Evolutionary conservation across 2,113 vertebrate genomes (phyloP), one percentile per base, ranked within the genome.

Genomic region (Platichthys stellatus): DNA sequence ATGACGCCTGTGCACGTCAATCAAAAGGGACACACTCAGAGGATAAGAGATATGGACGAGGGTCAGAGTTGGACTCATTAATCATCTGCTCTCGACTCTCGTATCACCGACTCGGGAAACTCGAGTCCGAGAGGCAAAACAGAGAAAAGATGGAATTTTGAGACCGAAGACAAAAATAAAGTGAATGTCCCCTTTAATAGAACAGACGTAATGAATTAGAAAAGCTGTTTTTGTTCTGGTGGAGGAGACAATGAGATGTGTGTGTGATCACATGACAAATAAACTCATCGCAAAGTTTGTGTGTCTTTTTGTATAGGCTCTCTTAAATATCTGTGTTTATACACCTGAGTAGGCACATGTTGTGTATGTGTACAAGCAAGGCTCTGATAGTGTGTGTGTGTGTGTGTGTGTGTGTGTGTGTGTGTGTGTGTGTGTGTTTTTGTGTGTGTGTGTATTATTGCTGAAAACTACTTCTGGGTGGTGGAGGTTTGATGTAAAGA

Each of bases 1-100:
- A 49, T 65, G 80, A 86, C 72, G 83, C 81, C 92, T 92, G 90
- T 88, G 84, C 66, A 43, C 80, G 88, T 91, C 93, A 90, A 62
- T 94, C 91, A 92, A 81, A 58, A 40, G 69, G 72, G 83, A 85
- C 83, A 61, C 66, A 65, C 66, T 76, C 60, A 47, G 58, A 76
- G 77, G 82, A 88, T 85, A 71, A 83, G 86, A 65, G 80, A 77
- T 80, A 85, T 5, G 28, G 76, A 63, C 18, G 11, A 7, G 51
- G 86, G 82, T 76, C 82, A 86, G 62, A 85, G 77, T 20, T 66
- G 31, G 40, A 45, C 73, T 78, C 88, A 83, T 91, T 89, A 70
- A 89, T 91, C 86, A 88, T 80, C 72, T 79, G 43, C 61, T 24
- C 63, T 45, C 60, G 40, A 75, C 58, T 68, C 56, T 70, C 43